Evolutionary conservation across 23 tunicate genomes (phyloP), one percentile per base, ranked within the genome.

Genomic region (Ciona savignyi): DNA sequence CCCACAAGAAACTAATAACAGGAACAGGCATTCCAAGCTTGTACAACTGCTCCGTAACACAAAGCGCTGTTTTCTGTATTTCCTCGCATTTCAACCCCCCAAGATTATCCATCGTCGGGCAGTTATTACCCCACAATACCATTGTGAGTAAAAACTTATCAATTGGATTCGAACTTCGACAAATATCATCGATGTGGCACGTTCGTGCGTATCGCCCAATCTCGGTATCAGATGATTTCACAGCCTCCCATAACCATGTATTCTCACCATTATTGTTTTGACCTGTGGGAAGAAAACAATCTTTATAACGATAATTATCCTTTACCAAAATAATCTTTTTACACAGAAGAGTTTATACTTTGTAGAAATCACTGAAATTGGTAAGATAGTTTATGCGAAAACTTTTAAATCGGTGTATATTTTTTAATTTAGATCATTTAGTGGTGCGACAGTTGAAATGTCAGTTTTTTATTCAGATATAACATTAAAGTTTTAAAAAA

Each of bases 11-110:
- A 42, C 70, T 67, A 2, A 82, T 29, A 0, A 68, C 80, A 23
- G 75, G 75, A 0, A 68, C 70, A 11, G 87, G 87, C 1, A 82
- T 33, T 15, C 75, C 87, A 20, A 82, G 19, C 23, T 67, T 27
- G 19, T 51, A 60, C 15, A 82, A 62, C 48, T 74, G 48, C 23
- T 82, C 30, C 3, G 65, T 32, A 4, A 82, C 48, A 22, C 68
- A 34, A 2, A 69, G 6, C 15, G 83, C 68, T n/a, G 19, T 1
- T 60, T 79, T 30, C 6, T 64, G 30, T 22, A 63, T 11, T 9
- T 23, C 4, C 24, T 77, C 66, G 4, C 29, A 33, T 29, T 32
- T 30, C 21, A 60, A 20, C 29, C 62, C 69, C 49, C 27, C 73
- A 3, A 81, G 67, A 20, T 73, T 73, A 3, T 65, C 29, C 6